Percentiles rank a stretch among this genome's conserved stretches.
Evolutionary conservation across 2,888 invertebrate species (phyloP).

Genomic region (Orthosia gothica): DNA sequence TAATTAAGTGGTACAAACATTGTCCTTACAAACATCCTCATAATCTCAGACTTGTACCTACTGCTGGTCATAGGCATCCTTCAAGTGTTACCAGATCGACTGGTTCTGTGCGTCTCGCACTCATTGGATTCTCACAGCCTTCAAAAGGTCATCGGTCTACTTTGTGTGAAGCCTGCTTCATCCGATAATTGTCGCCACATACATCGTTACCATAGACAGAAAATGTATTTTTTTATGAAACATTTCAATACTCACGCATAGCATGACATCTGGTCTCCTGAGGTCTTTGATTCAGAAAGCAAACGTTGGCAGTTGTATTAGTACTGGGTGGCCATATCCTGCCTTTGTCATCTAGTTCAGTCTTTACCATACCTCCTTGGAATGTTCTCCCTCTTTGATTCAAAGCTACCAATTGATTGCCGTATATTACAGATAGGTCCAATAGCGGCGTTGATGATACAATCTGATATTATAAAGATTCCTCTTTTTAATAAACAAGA

Average conservation of each 20-base stretch:
- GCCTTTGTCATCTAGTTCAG: constrained; percentile 72
- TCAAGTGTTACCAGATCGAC: no score
- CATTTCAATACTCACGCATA: constrained; percentile 67
- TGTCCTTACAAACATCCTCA: neutral
- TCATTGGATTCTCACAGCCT: no score
- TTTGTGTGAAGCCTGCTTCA: no score
- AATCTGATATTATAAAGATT: constrained; percentile 62
- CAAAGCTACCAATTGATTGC: constrained; percentile 55
- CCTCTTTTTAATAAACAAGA: no score
- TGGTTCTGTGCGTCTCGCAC: no score
- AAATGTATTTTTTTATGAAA: neutral
- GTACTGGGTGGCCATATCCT: constrained; percentile 77
- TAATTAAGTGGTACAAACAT: neutral
- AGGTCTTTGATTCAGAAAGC: constrained; percentile 70
- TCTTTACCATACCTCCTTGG: constrained; percentile 74
- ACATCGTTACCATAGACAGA: no score
- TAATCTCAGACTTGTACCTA: no score
- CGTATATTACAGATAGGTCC: constrained; percentile 74
- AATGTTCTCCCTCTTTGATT: constrained; percentile 66
- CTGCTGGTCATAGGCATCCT: no score
- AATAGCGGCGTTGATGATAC: constrained; percentile 73
- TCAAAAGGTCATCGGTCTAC: no score
- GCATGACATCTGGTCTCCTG: constrained; percentile 74
- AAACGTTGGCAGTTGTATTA: constrained; percentile 65
- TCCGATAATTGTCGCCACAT: no score